A percentile compares a stretch with the other conserved stretches of the same genome.
Conservation (phyloP, 2,888 invertebrate species). For the Habrosyne pyritoides region DNA sequence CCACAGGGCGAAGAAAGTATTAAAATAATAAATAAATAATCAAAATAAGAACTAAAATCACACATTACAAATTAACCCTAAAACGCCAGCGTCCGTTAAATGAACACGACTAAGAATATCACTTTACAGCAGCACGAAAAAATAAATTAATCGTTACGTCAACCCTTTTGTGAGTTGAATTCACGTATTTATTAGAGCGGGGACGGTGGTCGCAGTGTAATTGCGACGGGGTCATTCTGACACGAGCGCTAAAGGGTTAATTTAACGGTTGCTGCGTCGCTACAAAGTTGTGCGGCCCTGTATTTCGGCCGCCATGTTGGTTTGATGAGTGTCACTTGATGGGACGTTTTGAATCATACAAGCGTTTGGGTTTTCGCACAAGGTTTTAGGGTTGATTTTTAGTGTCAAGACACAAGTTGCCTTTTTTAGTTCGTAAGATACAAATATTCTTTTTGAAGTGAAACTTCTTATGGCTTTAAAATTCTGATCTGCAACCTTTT, state of each 20-base stretch:
- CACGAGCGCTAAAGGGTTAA: constrained; percentile 63
- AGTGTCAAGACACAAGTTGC: background rate
- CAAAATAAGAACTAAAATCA: constrained; percentile 3
- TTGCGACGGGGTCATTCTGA: constrained; percentile 50
- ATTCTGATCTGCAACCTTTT: too few species aligned
- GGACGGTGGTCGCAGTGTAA: constrained; percentile 43
- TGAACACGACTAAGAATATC: constrained; percentile 23
- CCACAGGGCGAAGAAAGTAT: too few species aligned
- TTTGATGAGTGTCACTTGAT: constrained; percentile 4
- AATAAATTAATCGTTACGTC: constrained; percentile 40
- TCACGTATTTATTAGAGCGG: constrained; percentile 57
- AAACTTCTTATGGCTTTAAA: too few species aligned
- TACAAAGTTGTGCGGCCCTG: constrained; percentile 26
- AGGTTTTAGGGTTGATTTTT: background rate
- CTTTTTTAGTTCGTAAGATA: too few species aligned
- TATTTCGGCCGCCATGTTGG: constrained; percentile 20
- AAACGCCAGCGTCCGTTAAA: constrained; percentile 23
- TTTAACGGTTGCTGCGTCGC: constrained; percentile 60
- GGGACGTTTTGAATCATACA: background rate
- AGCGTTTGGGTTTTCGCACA: background rate
- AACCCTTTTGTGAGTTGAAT: constrained; percentile 45
- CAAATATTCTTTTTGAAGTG: too few species aligned
- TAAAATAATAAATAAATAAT: constrained; percentile 7
- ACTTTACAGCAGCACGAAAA: constrained; percentile 22
- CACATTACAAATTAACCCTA: background rate